Evolutionary conservation across 2,797 vertebrate species (phyloP), one percentile per base, ranked within the genome.

Genomic region (Poliocrania exsul): DNA sequence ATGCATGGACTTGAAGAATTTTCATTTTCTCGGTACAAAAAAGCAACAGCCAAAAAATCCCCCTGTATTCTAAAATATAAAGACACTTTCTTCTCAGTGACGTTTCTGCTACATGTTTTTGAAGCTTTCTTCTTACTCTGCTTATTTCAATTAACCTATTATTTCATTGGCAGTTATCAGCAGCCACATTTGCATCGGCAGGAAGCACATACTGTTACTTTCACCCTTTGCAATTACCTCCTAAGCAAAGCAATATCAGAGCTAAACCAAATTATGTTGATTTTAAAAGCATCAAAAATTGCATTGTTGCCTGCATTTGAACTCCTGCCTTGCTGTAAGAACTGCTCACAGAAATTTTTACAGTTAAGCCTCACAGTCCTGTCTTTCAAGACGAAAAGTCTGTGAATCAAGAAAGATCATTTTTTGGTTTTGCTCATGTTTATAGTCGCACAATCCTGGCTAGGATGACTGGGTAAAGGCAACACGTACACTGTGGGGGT

Each of bases 1-100:
- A 98, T 98, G 98, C 98, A 98, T 98, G 98, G 98, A 98, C 98
- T 98, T 98, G 98, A 97, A 97, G 94, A 96, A 93, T 97, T 97
- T 96, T 97, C 95, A 85, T 96, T 97, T 97, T 96, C 95, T 92
- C 92, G 40, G 86, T 92, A 93, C 93, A 96, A 95, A 97, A 97
- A 95, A 89, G 82, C 29, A 75, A 61, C 81, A 53, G 90, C 75
- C 91, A 87, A 94, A 96, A 95, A 81, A 73, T 65, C 40, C 38
- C 73, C 62, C 35, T 5, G 5, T 77, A 78, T 75, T 94, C 78
- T 66, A 90, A 95, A 95, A 89, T 79, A 90, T 64, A 75, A 95
- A 97, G 91, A 78, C 56, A 85, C 92, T 91, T 88, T 71, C 64
- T 95, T 94, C 94, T 91, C 78, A 35, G 54, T 51, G 71, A 61